A percentile compares a stretch with the other conserved stretches of the same genome.
Conservation (phyloP, 2,888 invertebrate genomes). For the Leptarthrus brevirostris region DNA sequence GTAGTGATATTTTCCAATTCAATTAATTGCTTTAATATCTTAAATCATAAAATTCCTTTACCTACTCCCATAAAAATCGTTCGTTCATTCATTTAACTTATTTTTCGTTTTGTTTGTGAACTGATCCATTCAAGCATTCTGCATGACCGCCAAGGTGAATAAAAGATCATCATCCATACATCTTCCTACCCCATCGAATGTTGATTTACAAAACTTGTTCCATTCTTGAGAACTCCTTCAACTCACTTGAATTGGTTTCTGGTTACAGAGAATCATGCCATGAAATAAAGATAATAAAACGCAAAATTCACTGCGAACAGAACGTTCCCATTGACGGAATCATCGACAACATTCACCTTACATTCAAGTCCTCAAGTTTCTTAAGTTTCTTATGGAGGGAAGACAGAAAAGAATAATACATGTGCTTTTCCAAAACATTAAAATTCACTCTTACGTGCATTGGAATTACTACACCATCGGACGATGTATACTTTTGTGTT, state of each 20-base stretch:
- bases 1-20: too few relatives aligned
- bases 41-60: background rate
- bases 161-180: background rate
- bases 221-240: background rate
- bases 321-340: background rate
- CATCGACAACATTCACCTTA: background rate
- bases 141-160: background rate
- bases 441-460: background rate
- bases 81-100: background rate
- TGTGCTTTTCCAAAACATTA: background rate
- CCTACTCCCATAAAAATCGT: background rate
- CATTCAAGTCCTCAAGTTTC: background rate
- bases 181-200: background rate
- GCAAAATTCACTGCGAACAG: background rate
- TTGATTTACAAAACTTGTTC: slow-evolving; percentile 1
- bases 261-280: background rate
- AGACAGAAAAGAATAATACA: background rate
- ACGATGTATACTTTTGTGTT: background rate
- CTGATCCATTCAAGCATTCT: background rate
- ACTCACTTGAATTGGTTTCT: background rate
- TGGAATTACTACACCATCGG: background rate
- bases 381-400: background rate
- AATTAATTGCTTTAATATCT: background rate
- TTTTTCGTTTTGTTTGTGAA: background rate
- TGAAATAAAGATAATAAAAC: background rate